Percentiles rank a stretch among this genome's conserved stretches.
These are phyloP conservation scores for Solenodon paradoxus DNA, from an alignment of 2,113 vertebrate genomes.

Conservation along the genomic window DNA sequence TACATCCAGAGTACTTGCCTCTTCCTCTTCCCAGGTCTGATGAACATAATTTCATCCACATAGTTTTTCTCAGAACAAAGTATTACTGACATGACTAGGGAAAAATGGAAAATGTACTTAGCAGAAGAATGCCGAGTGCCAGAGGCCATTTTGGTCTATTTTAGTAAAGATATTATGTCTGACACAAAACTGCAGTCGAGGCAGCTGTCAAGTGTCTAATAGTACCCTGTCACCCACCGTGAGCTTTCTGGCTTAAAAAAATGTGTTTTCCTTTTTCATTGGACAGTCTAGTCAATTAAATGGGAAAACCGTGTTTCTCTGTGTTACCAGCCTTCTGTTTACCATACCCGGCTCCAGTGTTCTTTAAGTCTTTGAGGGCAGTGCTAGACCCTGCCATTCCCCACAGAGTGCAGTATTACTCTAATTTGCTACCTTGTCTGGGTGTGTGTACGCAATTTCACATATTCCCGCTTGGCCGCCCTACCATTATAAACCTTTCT, in stretches of 20 bases:
- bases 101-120: not conserved
- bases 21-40: not conserved
- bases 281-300: not conserved
- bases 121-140: not conserved
- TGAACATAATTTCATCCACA: not conserved
- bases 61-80: not conserved
- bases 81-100: not conserved
- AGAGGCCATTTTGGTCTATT: not conserved
- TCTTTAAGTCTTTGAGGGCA: not conserved
- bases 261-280: not conserved
- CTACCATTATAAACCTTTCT: not conserved
- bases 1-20: not conserved
- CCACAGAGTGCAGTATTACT: not conserved
- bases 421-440: not conserved
- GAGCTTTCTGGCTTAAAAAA: not conserved
- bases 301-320: not conserved
- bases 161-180: not conserved
- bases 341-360: too few species aligned
- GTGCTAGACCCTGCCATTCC: not conserved
- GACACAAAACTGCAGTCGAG: not conserved
- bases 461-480: not conserved
- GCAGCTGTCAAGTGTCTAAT: not conserved
- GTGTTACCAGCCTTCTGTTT: too few species aligned
- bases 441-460: not conserved
- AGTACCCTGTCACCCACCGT: not conserved